Base-by-base conservation (phyloP, 2,113 vertebrate genomes). In the Calyptommatus sinebrachiatus region DNA sequence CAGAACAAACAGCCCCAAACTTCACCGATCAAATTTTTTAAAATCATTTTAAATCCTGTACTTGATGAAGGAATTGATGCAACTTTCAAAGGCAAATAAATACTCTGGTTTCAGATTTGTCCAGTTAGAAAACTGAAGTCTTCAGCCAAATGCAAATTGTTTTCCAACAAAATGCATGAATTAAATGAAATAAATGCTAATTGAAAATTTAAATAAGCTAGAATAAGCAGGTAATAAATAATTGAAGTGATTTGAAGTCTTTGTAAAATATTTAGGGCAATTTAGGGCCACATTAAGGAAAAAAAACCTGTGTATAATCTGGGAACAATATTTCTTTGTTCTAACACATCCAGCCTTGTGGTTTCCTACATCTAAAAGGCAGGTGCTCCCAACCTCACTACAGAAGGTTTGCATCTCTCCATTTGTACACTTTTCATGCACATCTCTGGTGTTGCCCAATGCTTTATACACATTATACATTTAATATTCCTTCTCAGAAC, bases 101-200 rank as follows among this genome's bases (percentile, higher is more conserved):
- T 41, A 41, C 35, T 41, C n/a, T n/a, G n/a, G n/a, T n/a, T n/a
- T 41, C 35, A 41, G 35, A 41, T 41, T 41, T 5, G 35, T 41
- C 35, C 35, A 41, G 35, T 41, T 41, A 41, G 35, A 41, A 41
- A 41, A 41, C 35, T 41, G 5, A 41, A 41, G 35, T 41, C 35
- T 41, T 41, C 35, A 41, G 35, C 35, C 65, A 50, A 81, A 22
- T 18, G 20, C 7, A 0, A 5, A 21, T 1, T 29, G 70, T 0
- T 57, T 57, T 0, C 53, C 63, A 14, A 12, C 0, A 0, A 6
- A 68, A 28, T 73, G 72, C 2, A 0, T 0, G 0, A 22, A 57
- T 45, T 14, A 5, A 0, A 14, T 9, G 82, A 50, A 41, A 62
- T 26, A 0, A 0, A 76, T 31, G 35, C 0, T 62, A 1, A 60